These are phyloP conservation scores for Harpalus rufipes DNA, from an alignment of 2,888 invertebrate species.

Conservation along the genomic window DNA sequence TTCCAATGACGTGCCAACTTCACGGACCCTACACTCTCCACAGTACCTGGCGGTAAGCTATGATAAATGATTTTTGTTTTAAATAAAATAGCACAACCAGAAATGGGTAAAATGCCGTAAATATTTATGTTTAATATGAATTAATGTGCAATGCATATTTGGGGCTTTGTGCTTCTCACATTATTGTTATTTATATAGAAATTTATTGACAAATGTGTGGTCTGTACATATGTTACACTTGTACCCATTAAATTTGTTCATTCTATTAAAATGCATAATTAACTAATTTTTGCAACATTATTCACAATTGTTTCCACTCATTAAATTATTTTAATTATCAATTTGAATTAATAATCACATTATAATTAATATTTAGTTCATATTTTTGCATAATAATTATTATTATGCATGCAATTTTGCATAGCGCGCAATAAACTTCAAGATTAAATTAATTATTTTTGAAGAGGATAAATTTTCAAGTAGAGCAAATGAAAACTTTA, in stretches of 20 bases:
- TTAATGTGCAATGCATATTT: not conserved
- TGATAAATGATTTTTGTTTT: no score
- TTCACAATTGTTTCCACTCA: conserved; percentile 53
- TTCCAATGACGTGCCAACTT: no score
- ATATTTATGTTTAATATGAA: not conserved
- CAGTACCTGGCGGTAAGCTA: no score
- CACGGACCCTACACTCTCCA: no score
- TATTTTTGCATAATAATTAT: conserved; percentile 34
- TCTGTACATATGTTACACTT: not conserved
- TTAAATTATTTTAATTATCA: conserved; percentile 49
- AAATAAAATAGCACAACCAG: no score
- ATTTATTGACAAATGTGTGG: conserved; percentile 28
- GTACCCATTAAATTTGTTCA: conserved; percentile 32
- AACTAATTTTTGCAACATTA: conserved; percentile 37
- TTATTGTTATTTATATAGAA: not conserved
- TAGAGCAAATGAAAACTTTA: not conserved
- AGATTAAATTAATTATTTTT: not conserved
- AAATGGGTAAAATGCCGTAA: no score
- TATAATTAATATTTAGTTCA: conserved; percentile 41
- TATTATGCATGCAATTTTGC: not conserved
- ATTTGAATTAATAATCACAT: conserved; percentile 48
- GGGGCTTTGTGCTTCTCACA: not conserved
- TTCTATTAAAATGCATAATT: conserved; percentile 42
- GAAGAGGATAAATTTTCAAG: not conserved
- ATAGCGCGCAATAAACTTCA: not conserved